Evolutionary conservation across 2,113 vertebrate species (phyloP).

Genomic region (Caloenas nicobarica): DNA sequence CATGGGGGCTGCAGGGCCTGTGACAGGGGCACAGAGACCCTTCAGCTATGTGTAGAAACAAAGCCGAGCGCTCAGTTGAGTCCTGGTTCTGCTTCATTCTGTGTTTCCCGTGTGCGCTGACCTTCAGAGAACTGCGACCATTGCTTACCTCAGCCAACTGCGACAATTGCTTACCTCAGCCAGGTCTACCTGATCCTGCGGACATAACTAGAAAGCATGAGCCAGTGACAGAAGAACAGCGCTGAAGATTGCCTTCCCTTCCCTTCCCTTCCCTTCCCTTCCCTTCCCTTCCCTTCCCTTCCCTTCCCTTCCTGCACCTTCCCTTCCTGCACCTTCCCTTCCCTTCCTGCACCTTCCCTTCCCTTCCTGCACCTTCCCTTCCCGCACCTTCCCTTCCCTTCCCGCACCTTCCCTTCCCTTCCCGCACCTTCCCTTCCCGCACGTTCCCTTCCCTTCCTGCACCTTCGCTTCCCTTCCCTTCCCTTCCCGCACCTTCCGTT

Average conservation of each 20-base stretch:
- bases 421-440: too few relatives aligned
- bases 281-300: too few relatives aligned
- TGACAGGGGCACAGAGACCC: neutral
- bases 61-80: rapidly evolving
- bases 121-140: neutral
- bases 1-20: rapidly evolving
- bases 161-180: neutral
- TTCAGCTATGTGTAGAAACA: neutral
- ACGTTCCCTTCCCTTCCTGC: too few relatives aligned
- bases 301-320: too few relatives aligned
- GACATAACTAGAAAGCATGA: neutral
- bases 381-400: too few relatives aligned
- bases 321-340: too few relatives aligned
- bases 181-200: neutral
- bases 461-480: too few relatives aligned
- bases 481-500: too few relatives aligned
- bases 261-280: too few relatives aligned
- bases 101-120: rapidly evolving
- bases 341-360: too few relatives aligned
- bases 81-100: rapidly evolving
- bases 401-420: too few relatives aligned
- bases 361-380: too few relatives aligned
- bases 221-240: neutral
- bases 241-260: neutral
- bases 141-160: neutral